Conservation (phyloP, 2,797 vertebrate species). For the Kryptolebias ocellatus region DNA sequence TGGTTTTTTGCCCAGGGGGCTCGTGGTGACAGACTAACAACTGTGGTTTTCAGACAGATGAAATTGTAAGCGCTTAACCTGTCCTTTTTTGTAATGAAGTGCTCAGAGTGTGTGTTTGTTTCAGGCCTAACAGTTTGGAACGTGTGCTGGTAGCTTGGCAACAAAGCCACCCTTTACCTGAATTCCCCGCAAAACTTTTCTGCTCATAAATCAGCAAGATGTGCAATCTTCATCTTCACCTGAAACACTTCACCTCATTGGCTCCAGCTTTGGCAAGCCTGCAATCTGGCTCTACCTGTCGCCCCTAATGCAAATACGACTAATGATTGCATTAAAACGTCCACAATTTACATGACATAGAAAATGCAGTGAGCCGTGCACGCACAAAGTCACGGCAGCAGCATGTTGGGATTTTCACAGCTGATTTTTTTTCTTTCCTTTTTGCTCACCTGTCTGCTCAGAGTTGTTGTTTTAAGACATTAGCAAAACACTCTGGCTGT, state of each 20-base stretch:
- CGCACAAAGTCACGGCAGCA: slow-evolving; percentile 36
- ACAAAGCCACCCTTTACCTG: slow-evolving; percentile 57
- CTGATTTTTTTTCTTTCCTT: slow-evolving; percentile 9
- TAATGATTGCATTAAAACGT: slow-evolving; percentile 41
- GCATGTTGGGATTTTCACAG: slow-evolving; percentile 46
- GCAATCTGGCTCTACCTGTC: slow-evolving; percentile 36
- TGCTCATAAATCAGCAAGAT: slow-evolving; percentile 54
- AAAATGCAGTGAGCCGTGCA: slow-evolving; percentile 20
- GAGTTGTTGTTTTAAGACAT: slow-evolving; percentile 67
- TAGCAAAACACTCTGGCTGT: slow-evolving; percentile 77
- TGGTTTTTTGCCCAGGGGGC: slow-evolving; percentile 39
- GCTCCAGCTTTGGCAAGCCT: slow-evolving; percentile 36
- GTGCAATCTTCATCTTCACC: slow-evolving; percentile 6
- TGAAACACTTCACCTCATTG: slow-evolving; percentile 42
- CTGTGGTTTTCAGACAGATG: slow-evolving; percentile 57
- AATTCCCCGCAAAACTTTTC: slow-evolving; percentile 38
- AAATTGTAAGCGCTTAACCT: slow-evolving; percentile 54
- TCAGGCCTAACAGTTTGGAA: slow-evolving; percentile 44
- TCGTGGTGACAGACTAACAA: slow-evolving; percentile 61
- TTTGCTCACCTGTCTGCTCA: slow-evolving; percentile 72
- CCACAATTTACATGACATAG: slow-evolving; percentile 22
- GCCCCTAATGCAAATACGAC: slow-evolving; percentile 29
- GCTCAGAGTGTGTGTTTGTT: slow-evolving; percentile 36
- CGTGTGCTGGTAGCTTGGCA: slow-evolving; percentile 38
- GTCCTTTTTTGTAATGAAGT: slow-evolving; percentile 46